A percentile compares a stretch with the other conserved stretches of the same genome.
Conservation (phyloP, 1,140 invertebrate species). For the Papilio glaucus region DNA sequence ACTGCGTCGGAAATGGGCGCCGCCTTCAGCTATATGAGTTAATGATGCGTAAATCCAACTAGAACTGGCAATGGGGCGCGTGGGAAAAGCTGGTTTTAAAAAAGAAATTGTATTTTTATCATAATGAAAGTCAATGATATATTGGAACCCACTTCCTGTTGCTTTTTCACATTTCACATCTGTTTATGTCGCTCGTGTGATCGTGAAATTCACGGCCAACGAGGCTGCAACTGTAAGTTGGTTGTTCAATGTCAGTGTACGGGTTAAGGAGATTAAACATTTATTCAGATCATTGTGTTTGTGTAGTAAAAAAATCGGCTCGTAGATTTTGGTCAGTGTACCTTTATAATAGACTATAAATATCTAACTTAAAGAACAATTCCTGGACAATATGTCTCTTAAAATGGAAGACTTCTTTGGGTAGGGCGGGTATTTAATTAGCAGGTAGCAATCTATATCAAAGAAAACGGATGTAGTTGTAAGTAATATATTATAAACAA, state of each 20-base stretch:
- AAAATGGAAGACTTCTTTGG: no score
- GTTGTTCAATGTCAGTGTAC: not conserved
- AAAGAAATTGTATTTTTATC: slow-evolving; percentile 43
- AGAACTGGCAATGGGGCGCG: slow-evolving; percentile 60
- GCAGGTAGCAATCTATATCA: no score
- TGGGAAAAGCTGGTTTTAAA: slow-evolving; percentile 58
- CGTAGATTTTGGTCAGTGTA: no score
- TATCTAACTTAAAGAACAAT: no score
- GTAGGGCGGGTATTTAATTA: no score
- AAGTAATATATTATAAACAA: no score
- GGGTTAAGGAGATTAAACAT: not conserved
- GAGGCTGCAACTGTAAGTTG: not conserved
- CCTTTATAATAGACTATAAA: no score
- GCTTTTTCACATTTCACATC: slow-evolving; percentile 17
- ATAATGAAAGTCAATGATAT: slow-evolving; percentile 30
- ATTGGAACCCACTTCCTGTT: slow-evolving; percentile 6
- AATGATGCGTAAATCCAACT: slow-evolving; percentile 65
- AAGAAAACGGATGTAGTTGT: no score
- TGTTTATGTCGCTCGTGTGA: not conserved
- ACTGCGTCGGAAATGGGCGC: slow-evolving; percentile 68
- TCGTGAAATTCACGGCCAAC: slow-evolving; percentile 1
- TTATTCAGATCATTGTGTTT: not conserved
- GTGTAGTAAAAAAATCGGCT: no score
- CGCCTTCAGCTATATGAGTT: slow-evolving; percentile 47
- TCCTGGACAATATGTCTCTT: no score